Evolutionary conservation across 2,113 vertebrate genomes (phyloP).

Genomic region (Corythaixoides concolor): DNA sequence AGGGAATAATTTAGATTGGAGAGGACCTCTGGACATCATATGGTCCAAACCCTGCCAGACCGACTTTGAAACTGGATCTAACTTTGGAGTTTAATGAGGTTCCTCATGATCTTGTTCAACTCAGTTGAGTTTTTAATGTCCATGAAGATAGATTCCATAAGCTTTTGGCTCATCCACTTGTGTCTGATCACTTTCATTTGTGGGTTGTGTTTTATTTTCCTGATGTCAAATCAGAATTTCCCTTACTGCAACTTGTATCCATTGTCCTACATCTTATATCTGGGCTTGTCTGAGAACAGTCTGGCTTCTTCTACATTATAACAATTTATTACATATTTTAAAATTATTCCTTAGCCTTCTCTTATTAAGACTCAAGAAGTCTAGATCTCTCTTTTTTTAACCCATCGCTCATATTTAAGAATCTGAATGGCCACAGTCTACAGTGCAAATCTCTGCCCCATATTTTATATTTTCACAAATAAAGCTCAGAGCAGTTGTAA

Average conservation of each 20-base stretch:
- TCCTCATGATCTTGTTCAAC: neutral
- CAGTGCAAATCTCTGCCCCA: neutral
- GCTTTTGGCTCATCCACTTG: neutral
- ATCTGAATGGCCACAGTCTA: neutral
- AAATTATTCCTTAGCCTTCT: neutral
- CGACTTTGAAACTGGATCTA: neutral
- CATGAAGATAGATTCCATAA: neutral
- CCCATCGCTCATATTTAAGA: neutral
- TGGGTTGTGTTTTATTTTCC: rapidly evolving
- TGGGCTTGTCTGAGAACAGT: neutral
- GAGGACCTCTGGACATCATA: neutral
- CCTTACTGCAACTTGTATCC: neutral
- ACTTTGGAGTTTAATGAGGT: neutral
- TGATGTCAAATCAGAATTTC: neutral
- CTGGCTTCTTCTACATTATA: neutral
- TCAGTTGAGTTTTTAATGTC: neutral
- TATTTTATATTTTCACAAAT: neutral
- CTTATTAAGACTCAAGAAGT: neutral
- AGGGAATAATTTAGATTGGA: neutral
- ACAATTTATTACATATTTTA: neutral
- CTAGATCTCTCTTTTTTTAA: neutral
- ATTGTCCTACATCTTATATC: neutral
- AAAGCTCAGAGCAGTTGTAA: neutral
- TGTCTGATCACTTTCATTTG: neutral
- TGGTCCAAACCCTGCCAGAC: neutral